These are phyloP conservation scores for Saimiri boliviensis DNA, from an alignment of 2,113 vertebrate genomes.

Conservation along the genomic window DNA sequence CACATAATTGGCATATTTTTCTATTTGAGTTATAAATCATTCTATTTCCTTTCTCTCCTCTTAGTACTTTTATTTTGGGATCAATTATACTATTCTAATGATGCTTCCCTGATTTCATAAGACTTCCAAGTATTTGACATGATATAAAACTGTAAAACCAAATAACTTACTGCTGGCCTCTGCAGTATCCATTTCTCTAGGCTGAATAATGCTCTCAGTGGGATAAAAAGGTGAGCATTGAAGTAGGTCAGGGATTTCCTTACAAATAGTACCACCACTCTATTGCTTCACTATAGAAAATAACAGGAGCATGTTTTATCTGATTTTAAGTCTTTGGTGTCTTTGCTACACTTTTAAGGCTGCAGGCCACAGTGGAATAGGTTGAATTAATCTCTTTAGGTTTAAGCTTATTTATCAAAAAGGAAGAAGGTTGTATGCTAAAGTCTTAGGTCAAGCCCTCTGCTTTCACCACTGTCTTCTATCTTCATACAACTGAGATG, in stretches of 20 bases:
- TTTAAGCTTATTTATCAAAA: slow-evolving; percentile 74
- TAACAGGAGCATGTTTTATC: slow-evolving; percentile 69
- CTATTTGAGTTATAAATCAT: neutral
- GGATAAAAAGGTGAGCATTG: slow-evolving; percentile 64
- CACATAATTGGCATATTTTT: neutral
- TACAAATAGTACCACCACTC: slow-evolving; percentile 63
- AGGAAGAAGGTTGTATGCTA: slow-evolving; percentile 55
- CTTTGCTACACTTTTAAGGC: slow-evolving; percentile 63
- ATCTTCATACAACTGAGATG: slow-evolving; percentile 36
- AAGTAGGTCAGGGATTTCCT: slow-evolving; percentile 76
- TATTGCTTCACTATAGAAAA: slow-evolving; percentile 53
- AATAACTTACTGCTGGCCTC: slow-evolving; percentile 22
- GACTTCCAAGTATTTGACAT: neutral
- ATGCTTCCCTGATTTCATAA: neutral
- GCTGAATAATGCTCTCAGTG: slow-evolving; percentile 60
- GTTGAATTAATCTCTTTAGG: slow-evolving; percentile 72
- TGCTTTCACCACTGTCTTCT: slow-evolving; percentile 21
- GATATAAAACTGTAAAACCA: slow-evolving; percentile 39
- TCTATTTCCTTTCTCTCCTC: neutral
- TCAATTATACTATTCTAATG: slow-evolving; percentile 57
- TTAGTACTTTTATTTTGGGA: slow-evolving; percentile 40
- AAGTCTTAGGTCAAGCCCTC: slow-evolving; percentile 69
- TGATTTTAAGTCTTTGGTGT: slow-evolving; percentile 69
- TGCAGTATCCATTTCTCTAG: slow-evolving; percentile 35
- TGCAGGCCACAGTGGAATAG: slow-evolving; percentile 59